phyloP scores from a whole-genome alignment of 1,140 invertebrate genomes.

The Elymnias hypermnestra region DNA sequence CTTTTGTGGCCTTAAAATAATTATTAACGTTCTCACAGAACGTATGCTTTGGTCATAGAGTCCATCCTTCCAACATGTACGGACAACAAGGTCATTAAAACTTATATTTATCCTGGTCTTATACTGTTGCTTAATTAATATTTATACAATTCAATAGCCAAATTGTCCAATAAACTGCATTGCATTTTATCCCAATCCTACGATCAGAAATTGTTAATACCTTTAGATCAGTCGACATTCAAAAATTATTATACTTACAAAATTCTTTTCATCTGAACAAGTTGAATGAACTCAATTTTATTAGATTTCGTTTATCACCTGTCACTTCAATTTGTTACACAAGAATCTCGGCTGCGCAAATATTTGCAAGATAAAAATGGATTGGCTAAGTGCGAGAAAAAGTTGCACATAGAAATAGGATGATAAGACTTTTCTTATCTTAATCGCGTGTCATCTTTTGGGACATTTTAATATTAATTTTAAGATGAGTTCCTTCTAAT shows the following conservation, averaged over 20 bases:
- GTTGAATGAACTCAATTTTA: conserved; percentile 21
- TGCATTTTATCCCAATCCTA: no score
- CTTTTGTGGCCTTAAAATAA: no score
- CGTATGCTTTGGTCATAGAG: no score
- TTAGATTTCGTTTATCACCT: conserved; percentile 9
- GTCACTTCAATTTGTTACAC: conserved; percentile 5
- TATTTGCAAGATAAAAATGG: conserved; percentile 52
- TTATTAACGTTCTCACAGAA: no score
- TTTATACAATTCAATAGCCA: not conserved
- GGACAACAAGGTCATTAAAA: no score
- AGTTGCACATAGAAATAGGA: conserved; percentile 29
- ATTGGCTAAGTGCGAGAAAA: conserved; percentile 30
- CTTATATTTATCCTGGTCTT: no score
- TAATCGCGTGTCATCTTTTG: conserved; percentile 11
- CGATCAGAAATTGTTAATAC: no score
- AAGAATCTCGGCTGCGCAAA: conserved; percentile 57
- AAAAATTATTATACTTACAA: not conserved
- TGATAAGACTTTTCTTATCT: conserved; percentile 51
- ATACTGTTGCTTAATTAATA: conserved; percentile 36
- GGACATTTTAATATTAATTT: conserved; percentile 14
- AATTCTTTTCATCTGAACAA: conserved; percentile 1
- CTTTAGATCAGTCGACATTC: no score
- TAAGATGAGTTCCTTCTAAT: no score
- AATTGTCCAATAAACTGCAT: no score
- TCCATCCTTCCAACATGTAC: no score